Conservation (phyloP, 2,797 vertebrate species). For the Micropoecilia bifurca region DNA sequence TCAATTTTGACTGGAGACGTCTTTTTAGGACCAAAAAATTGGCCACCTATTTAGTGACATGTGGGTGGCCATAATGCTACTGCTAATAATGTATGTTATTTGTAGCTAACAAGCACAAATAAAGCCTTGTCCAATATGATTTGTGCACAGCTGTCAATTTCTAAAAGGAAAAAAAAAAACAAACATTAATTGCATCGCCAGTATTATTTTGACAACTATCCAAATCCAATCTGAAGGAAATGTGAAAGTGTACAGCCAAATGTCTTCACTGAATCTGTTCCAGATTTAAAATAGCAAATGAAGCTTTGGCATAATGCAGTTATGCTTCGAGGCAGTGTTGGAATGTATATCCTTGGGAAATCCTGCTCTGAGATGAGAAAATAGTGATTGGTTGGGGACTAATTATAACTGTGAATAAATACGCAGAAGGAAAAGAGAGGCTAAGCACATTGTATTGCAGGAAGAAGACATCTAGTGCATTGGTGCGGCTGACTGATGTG, state of each 20-base stretch:
- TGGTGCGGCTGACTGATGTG: conserved; percentile 13
- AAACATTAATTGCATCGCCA: neutral
- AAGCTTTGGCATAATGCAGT: neutral
- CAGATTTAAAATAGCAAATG: conserved; percentile 6
- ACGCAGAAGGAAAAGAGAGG: neutral
- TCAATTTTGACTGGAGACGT: neutral
- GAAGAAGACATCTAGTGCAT: neutral
- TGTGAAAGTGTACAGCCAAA: neutral
- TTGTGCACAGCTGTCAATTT: neutral
- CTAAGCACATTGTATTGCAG: neutral
- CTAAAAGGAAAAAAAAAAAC: neutral
- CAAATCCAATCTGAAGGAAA: neutral
- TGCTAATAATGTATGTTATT: neutral
- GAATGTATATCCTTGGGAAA: neutral
- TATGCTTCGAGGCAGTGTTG: neutral
- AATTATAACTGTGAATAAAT: conserved; percentile 4
- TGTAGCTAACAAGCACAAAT: neutral
- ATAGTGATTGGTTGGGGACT: conserved; percentile 10
- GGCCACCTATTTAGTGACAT: neutral
- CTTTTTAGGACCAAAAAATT: neutral
- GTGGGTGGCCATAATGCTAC: neutral
- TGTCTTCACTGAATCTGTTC: neutral
- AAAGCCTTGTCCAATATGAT: neutral
- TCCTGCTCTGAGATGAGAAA: conserved; percentile 8
- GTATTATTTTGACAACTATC: conserved; percentile 3